Evolutionary conservation across 2,797 vertebrate genomes (phyloP).

Genomic region (Anabacerthia variegaticeps): DNA sequence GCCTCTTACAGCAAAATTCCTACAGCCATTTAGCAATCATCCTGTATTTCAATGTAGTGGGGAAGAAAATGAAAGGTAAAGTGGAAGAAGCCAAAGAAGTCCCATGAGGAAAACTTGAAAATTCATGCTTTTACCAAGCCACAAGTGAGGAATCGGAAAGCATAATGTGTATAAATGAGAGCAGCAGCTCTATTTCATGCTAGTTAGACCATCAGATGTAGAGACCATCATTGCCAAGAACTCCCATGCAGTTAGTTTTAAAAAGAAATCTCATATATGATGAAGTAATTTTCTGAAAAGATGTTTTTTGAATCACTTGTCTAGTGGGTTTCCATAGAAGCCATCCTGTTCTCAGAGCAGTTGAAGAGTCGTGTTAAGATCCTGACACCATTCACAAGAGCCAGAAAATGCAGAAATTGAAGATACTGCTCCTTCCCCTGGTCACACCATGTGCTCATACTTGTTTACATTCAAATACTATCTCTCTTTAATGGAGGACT

Average conservation of each 20-base stretch:
- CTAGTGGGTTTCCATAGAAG: slow-evolving; percentile 31
- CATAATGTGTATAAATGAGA: slow-evolving; percentile 49
- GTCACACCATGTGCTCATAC: background rate
- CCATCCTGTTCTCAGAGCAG: background rate
- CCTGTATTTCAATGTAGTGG: background rate
- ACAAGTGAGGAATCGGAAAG: slow-evolving; percentile 54
- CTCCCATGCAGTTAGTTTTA: slow-evolving; percentile 49
- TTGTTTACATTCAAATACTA: background rate
- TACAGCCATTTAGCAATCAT: slow-evolving; percentile 17
- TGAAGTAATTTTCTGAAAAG: slow-evolving; percentile 58
- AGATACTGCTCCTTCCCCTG: background rate
- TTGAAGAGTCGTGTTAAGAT: background rate
- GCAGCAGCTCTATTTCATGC: slow-evolving; percentile 67
- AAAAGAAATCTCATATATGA: slow-evolving; percentile 35
- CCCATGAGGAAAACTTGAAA: slow-evolving; percentile 50
- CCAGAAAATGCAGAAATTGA: slow-evolving; percentile 3
- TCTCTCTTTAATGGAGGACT: background rate
- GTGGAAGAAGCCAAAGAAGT: slow-evolving; percentile 38
- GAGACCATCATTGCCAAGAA: slow-evolving; percentile 53
- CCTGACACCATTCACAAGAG: background rate
- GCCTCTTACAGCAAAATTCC: background rate
- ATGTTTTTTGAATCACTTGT: slow-evolving; percentile 40
- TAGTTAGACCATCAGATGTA: slow-evolving; percentile 58
- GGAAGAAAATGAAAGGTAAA: slow-evolving; percentile 55
- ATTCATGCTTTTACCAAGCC: slow-evolving; percentile 56